phyloP scores from a whole-genome alignment of 2,797 vertebrate species.

The Taenioides sp. region DNA sequence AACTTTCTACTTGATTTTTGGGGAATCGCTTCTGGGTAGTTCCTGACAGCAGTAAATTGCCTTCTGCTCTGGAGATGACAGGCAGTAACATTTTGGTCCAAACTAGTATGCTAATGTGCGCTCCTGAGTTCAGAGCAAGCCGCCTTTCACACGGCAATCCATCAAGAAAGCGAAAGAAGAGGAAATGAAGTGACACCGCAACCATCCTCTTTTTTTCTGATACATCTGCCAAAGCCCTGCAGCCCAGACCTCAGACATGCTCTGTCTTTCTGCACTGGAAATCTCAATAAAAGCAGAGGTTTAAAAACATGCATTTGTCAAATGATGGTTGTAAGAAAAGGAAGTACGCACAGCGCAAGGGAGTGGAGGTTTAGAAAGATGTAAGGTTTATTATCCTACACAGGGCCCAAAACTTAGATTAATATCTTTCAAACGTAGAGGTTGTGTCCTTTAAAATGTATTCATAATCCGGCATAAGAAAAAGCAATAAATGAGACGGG shows the following conservation, averaged over 20 bases:
- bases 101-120: slow-evolving; percentile 16
- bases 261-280: slow-evolving; percentile 37
- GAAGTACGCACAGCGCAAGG: background rate
- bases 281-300: slow-evolving; percentile 7
- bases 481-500: no score
- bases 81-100: slow-evolving; percentile 19
- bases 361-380: background rate
- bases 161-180: slow-evolving; percentile 54
- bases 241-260: slow-evolving; percentile 42
- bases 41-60: slow-evolving; percentile 60
- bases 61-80: slow-evolving; percentile 55
- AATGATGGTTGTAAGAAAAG: slow-evolving; percentile 13
- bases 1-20: background rate
- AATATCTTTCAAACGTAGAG: background rate
- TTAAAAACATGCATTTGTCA: slow-evolving; percentile 12
- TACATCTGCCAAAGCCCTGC: slow-evolving; percentile 53
- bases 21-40: slow-evolving; percentile 50
- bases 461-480: background rate
- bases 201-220: slow-evolving; percentile 55
- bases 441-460: background rate
- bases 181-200: slow-evolving; percentile 61
- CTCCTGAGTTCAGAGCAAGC: slow-evolving; percentile 22
- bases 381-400: background rate
- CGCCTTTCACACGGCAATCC: slow-evolving; percentile 59
- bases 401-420: background rate